These are phyloP conservation scores for Pseudopipra pipra DNA, from an alignment of 2,113 vertebrate species.

Conservation along the genomic window DNA sequence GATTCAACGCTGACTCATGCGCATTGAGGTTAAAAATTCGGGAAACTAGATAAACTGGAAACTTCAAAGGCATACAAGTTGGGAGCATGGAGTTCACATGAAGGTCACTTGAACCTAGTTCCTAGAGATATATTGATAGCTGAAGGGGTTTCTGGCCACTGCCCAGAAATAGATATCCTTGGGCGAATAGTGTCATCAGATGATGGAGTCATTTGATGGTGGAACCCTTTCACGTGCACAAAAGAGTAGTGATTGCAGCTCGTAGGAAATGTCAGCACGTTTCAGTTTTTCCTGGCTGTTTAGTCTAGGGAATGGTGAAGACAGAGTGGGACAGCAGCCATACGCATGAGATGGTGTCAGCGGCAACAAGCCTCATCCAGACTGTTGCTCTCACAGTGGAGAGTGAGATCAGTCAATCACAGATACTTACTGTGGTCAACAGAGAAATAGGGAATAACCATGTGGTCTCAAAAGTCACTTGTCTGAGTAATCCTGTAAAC, in stretches of 20 bases:
- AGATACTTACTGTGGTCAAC: background rate
- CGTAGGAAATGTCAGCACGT: conserved; percentile 53
- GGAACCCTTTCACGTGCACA: background rate
- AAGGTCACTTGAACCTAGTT: conserved; percentile 53
- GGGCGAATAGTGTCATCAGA: conserved; percentile 37
- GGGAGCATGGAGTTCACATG: conserved; percentile 36
- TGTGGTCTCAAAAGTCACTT: background rate
- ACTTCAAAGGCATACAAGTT: conserved; percentile 18
- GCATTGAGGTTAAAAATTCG: conserved; percentile 1
- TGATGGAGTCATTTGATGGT: conserved; percentile 37
- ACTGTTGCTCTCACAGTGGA: background rate
- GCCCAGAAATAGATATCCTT: conserved; percentile 49
- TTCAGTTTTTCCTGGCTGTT: conserved; percentile 66
- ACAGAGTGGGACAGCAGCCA: conserved; percentile 21
- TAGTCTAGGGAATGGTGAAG: conserved; percentile 29
- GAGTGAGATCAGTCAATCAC: background rate
- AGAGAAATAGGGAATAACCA: background rate
- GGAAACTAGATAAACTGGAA: conserved; percentile 51
- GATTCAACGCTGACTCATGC: background rate
- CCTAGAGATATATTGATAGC: conserved; percentile 49
- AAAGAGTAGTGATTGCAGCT: conserved; percentile 22
- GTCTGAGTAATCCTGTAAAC: background rate
- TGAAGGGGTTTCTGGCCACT: conserved; percentile 40
- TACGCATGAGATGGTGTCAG: background rate
- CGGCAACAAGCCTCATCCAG: background rate